A percentile compares a stretch with the other conserved stretches of the same genome.
Evolutionary conservation across 2,113 vertebrate species (phyloP).

Genomic region (Albula goreensis): DNA sequence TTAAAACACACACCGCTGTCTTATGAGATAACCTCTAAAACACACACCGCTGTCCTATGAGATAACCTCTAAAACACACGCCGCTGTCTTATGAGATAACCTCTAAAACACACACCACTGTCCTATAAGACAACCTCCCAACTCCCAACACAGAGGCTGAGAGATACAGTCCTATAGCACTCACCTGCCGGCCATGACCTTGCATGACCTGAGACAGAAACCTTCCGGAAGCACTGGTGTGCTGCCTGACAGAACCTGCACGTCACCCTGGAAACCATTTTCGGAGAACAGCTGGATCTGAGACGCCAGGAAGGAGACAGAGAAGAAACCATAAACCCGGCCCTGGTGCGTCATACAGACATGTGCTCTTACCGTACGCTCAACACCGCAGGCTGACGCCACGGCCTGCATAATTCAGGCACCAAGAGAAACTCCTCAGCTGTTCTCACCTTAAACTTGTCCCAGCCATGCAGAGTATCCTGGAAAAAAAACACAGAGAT

Average conservation of each 20-base stretch:
- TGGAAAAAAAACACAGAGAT: conserved; percentile 39
- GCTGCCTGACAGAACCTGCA: conserved; percentile 76
- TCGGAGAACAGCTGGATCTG: conserved; percentile 92
- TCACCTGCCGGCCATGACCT: conserved; percentile 86
- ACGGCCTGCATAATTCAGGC: neutral
- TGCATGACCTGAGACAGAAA: conserved; percentile 83
- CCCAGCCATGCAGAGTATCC: conserved; percentile 53
- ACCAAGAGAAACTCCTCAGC: neutral
- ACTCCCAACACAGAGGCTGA: neutral
- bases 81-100: no score
- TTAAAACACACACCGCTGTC: no score
- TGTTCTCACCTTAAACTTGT: conserved; percentile 63
- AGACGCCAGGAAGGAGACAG: conserved; percentile 40
- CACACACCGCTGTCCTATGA: no score
- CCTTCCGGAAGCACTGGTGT: conserved; percentile 69
- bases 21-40: no score
- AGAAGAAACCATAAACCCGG: neutral
- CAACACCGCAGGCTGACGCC: neutral
- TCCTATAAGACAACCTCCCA: no score
- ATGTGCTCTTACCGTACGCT: no score
- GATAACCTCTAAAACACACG: no score
- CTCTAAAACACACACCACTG: no score
- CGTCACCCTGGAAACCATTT: conserved; percentile 78
- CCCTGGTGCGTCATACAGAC: no score
- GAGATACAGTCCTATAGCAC: conserved; percentile 16